phyloP scores from a whole-genome alignment of 2,888 invertebrate genomes.

The Mantis religiosa region DNA sequence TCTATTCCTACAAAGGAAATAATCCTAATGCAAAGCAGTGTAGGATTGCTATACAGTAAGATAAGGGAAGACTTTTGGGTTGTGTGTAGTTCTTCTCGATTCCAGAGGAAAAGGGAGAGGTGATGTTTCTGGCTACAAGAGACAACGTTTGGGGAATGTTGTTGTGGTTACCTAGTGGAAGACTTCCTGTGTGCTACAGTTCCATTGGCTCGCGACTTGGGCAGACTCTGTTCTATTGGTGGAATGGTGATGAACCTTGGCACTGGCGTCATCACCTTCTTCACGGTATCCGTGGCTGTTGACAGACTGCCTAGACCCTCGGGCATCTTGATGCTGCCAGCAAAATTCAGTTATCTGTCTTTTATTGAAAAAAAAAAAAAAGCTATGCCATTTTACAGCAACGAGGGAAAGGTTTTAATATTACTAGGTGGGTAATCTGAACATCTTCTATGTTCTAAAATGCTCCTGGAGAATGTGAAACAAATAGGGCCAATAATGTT shows the following conservation, averaged over 20 bases:
- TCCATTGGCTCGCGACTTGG: neutral
- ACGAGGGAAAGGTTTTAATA: neutral
- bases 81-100: too few relatives aligned
- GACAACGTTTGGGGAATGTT: neutral
- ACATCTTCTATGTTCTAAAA: too few relatives aligned
- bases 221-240: neutral
- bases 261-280: neutral
- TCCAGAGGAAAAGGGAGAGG: too few relatives aligned
- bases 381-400: neutral
- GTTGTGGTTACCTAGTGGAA: neutral
- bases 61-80: too few relatives aligned
- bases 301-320: neutral
- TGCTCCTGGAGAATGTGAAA: too few relatives aligned
- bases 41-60: too few relatives aligned
- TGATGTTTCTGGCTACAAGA: too few relatives aligned
- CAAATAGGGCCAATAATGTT: too few relatives aligned
- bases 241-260: neutral
- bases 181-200: neutral
- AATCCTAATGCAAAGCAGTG: too few relatives aligned
- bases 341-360: neutral
- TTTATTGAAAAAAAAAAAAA: neutral
- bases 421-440: too few relatives aligned
- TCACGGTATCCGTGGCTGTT: neutral
- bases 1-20: too few relatives aligned
- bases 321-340: neutral